Evolutionary conservation across 2,113 vertebrate species (phyloP).

Genomic region (Collichthys lucidus): DNA sequence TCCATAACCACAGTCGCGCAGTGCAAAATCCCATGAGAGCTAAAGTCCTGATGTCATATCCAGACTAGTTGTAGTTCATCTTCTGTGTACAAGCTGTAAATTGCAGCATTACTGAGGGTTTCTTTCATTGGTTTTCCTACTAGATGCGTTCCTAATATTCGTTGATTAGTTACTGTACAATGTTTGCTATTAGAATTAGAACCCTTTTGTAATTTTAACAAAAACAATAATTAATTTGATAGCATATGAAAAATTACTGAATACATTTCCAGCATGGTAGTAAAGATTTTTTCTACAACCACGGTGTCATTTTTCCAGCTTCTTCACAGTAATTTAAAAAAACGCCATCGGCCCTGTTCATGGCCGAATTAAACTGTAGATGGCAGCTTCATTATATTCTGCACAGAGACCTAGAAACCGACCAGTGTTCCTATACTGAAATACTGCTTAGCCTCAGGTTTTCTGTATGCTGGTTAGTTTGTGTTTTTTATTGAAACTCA

Average conservation of each 20-base stretch:
- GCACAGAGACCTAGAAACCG: background rate
- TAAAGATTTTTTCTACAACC: background rate
- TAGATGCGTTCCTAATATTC: background rate
- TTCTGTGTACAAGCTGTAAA: too few species aligned
- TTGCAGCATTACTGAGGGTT: background rate
- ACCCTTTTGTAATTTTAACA: background rate
- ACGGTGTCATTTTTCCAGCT: background rate
- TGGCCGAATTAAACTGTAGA: background rate
- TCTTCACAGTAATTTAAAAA: background rate
- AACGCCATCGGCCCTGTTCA: background rate
- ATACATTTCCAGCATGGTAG: background rate
- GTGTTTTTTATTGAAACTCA: background rate
- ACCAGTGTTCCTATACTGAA: background rate
- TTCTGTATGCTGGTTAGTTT: background rate
- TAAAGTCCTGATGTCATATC: background rate
- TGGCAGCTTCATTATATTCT: slow-evolving; percentile 14
- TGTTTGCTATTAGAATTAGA: background rate
- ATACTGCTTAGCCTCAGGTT: background rate
- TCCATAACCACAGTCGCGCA: background rate
- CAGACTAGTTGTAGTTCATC: background rate
- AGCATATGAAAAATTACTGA: background rate
- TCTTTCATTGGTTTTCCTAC: background rate
- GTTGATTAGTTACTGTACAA: background rate
- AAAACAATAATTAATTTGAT: background rate
- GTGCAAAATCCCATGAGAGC: background rate